Evolutionary conservation across 2,888 invertebrate species (phyloP).

Genomic region (Aphodius sticticus): DNA sequence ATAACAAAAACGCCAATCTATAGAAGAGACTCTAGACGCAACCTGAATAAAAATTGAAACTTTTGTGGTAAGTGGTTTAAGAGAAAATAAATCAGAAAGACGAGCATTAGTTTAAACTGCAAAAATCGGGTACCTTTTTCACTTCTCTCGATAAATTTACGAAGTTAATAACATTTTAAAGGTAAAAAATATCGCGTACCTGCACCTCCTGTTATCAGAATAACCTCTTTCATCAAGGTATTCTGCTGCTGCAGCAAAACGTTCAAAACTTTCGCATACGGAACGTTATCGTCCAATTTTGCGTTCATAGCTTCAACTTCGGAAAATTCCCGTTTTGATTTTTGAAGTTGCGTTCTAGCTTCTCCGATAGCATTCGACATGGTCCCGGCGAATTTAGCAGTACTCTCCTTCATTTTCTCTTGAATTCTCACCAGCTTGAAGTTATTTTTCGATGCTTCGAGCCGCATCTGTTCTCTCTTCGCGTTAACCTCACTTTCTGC

Average conservation of each 20-base stretch:
- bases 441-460: constrained; percentile 14
- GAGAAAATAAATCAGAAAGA: too few relatives aligned
- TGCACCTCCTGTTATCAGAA: neutral
- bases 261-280: constrained; percentile 29
- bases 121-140: too few relatives aligned
- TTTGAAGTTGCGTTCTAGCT: constrained; percentile 21
- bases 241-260: constrained; percentile 31
- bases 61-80: too few relatives aligned
- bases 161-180: too few relatives aligned
- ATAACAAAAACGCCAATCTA: too few relatives aligned
- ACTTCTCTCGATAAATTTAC: too few relatives aligned
- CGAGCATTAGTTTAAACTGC: too few relatives aligned
- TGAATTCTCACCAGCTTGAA: constrained; percentile 21
- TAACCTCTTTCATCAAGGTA: constrained; percentile 29
- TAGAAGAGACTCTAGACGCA: too few relatives aligned
- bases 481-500: constrained; percentile 26
- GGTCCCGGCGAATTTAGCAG: constrained; percentile 25
- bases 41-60: too few relatives aligned
- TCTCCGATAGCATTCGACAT: constrained; percentile 26
- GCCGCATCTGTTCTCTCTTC: constrained; percentile 16
- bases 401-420: constrained; percentile 25
- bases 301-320: constrained; percentile 7
- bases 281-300: constrained; percentile 13
- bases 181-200: too few relatives aligned
- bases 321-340: constrained; percentile 19